Evolutionary conservation across 2,797 vertebrate genomes (phyloP).

Genomic region (Pelodytes ibericus): DNA sequence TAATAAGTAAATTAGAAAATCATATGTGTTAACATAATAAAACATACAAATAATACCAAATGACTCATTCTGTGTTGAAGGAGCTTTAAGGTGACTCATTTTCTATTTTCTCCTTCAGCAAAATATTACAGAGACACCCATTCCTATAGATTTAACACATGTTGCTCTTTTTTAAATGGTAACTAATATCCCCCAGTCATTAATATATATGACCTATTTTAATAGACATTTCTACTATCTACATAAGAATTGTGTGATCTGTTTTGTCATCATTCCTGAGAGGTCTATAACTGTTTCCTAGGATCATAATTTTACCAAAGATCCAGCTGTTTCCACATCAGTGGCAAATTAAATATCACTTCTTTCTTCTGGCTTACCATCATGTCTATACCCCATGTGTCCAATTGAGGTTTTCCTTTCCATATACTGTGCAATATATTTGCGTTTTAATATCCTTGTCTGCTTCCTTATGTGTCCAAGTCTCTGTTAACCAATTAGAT

Average conservation of each 20-base stretch:
- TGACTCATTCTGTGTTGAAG: too few relatives aligned
- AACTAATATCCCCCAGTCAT: slow-evolving; percentile 55
- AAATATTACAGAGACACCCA: slow-evolving; percentile 7
- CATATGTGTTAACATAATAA: too few relatives aligned
- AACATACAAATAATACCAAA: too few relatives aligned
- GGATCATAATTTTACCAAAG: slow-evolving; percentile 53
- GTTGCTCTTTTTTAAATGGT: slow-evolving; percentile 51
- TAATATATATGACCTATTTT: slow-evolving; percentile 53
- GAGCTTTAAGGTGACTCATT: neutral
- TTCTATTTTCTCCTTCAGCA: neutral
- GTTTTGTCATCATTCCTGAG: slow-evolving; percentile 57
- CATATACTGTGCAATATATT: slow-evolving; percentile 64
- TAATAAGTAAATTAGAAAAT: too few relatives aligned
- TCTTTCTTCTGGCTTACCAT: slow-evolving; percentile 58
- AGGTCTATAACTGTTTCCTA: slow-evolving; percentile 62
- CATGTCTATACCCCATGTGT: slow-evolving; percentile 65
- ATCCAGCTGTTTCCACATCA: slow-evolving; percentile 63
- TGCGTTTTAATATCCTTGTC: slow-evolving; percentile 73
- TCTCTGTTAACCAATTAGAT: slow-evolving; percentile 70
- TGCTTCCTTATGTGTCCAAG: slow-evolving; percentile 71
- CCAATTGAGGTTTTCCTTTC: slow-evolving; percentile 70
- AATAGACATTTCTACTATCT: slow-evolving; percentile 54
- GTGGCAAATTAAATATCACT: slow-evolving; percentile 58
- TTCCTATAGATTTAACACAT: slow-evolving; percentile 39
- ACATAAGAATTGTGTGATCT: slow-evolving; percentile 58